Conservation (phyloP, 1,140 invertebrate genomes). For the Charaxes varanes region DNA sequence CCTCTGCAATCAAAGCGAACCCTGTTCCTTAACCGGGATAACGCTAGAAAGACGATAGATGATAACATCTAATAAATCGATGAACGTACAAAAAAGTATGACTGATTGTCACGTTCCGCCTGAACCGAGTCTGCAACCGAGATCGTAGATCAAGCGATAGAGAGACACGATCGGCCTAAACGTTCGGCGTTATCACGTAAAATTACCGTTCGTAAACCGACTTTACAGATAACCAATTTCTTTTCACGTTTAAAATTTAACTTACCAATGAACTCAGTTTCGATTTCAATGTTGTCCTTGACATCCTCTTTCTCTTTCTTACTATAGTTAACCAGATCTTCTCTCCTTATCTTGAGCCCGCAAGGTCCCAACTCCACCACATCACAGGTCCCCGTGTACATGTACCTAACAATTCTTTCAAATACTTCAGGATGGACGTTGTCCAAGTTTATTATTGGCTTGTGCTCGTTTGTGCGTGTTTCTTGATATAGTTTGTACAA, state of each 20-base stretch:
- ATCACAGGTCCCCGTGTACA: slow-evolving; percentile 81
- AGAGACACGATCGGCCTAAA: too few relatives aligned
- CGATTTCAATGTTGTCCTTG: slow-evolving; percentile 25
- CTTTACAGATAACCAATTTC: too few relatives aligned
- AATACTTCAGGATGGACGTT: slow-evolving; percentile 78
- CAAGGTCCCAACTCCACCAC: slow-evolving; percentile 73
- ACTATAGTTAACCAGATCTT: slow-evolving; percentile 35
- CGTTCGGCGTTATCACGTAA: too few relatives aligned
- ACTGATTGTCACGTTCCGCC: too few relatives aligned
- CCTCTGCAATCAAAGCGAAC: too few relatives aligned
- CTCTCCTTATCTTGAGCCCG: slow-evolving; percentile 51
- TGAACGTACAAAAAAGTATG: too few relatives aligned
- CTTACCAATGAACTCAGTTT: slow-evolving; percentile 41
- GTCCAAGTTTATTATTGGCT: slow-evolving; percentile 56
- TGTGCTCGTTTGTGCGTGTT: slow-evolving; percentile 28
- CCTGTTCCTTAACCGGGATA: too few relatives aligned
- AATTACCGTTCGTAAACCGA: too few relatives aligned
- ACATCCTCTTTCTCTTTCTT: slow-evolving; percentile 38
- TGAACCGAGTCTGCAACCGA: too few relatives aligned
- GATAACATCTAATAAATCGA: too few relatives aligned
- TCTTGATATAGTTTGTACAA: slow-evolving; percentile 61
- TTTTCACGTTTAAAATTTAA: slow-evolving; percentile 11
- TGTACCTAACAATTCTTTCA: slow-evolving; percentile 77
- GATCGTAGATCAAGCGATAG: too few relatives aligned
- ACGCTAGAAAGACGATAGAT: too few relatives aligned